Percentiles rank a stretch among this genome's conserved stretches.
Conservation (phyloP, 2,888 invertebrate genomes). For the Dorcus hopei region DNA sequence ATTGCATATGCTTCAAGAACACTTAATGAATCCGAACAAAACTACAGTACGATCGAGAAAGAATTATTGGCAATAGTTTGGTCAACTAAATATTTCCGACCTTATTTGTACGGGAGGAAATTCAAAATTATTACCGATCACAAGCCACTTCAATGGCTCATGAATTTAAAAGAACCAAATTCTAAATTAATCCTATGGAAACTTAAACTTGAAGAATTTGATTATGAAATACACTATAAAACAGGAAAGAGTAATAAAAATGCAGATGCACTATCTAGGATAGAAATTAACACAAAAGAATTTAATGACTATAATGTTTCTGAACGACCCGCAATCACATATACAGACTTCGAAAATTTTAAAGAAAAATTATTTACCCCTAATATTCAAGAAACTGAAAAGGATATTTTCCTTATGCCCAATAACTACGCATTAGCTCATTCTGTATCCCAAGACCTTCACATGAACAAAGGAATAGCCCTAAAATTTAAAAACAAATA, state of each 20-base stretch:
- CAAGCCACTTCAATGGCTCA: conserved; percentile 2
- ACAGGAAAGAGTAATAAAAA: background rate
- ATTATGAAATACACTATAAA: conserved; percentile 5
- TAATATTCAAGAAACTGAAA: background rate
- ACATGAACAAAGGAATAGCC: background rate
- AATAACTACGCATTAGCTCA: background rate
- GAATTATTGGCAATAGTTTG: too few species aligned
- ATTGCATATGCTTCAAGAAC: conserved; percentile 11
- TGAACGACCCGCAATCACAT: too few species aligned
- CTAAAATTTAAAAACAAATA: background rate
- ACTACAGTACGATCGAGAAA: conserved; percentile 2
- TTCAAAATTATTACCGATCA: background rate
- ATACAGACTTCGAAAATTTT: too few species aligned
- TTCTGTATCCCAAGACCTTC: background rate
- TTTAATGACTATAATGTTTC: too few species aligned
- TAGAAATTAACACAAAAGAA: background rate
- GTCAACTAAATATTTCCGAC: background rate
- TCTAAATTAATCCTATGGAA: conserved; percentile 1
- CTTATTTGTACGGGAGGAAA: background rate
- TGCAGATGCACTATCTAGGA: conserved; percentile 1
- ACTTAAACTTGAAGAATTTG: background rate
- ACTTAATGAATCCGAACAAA: conserved; percentile 9
- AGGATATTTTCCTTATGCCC: background rate
- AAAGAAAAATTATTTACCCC: background rate
- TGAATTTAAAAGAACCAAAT: conserved; percentile 5